Base-by-base conservation (phyloP, 2,888 invertebrate genomes). In the Clostera curtula region DNA sequence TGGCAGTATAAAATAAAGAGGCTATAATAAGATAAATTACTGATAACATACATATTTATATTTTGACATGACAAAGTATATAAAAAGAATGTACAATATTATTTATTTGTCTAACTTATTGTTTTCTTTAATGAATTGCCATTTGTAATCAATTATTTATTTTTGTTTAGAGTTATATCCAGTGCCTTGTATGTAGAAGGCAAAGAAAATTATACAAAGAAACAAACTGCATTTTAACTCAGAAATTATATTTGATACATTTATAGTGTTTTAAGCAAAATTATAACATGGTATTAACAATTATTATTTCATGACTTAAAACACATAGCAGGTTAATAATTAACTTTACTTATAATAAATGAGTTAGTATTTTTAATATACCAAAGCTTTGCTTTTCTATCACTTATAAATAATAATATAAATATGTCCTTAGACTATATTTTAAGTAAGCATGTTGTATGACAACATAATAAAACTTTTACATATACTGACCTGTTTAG, bases 171-270 rank as follows among this genome's bases (percentile, higher is more conserved):
- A 25, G 37, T 31, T 38, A 50, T 46, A 40, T 45, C 40, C 56
- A 59, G 62, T 62, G 61, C 61, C 61, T 62, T 62, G 47, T 44
- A 36, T 36, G 37, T 45, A 42, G 30, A 45, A 28, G 49, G 52
- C 54, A 51, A 39, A 43, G 39, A 31, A 31, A 40, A 40, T 40
- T 40, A 35, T 50, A 21, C 38, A 41, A 46, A 32, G 25, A 34
- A 24, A 43, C 30, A 34, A 25, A 27, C 34, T 43, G 29, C 38
- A 40, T 28, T 60, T 63, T 63, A 57, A 60, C 39, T 49, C 48
- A 55, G 39, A 57, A 33, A 37, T 43, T 67, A 67, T 69, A 67
- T 68, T 67, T 66, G 60, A 67, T 67, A 70, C 53, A 42, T 48
- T 46, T 40, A 39, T 28, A 29, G 27, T 35, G 34, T 34, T 27